Conservation (phyloP, 2,888 invertebrate genomes). For the Drosophila ustulata region DNA sequence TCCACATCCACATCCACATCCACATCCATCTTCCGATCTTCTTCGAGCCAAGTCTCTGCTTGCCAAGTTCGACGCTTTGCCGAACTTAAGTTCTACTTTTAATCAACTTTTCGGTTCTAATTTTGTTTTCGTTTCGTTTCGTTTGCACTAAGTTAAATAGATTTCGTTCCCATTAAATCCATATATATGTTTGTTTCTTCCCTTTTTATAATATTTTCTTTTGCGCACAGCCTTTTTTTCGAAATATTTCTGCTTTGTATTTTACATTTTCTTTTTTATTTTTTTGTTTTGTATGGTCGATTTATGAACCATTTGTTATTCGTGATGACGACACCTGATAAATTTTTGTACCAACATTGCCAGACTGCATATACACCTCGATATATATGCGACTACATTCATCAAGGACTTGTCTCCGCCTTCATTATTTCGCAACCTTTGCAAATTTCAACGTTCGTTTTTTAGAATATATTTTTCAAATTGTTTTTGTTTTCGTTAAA, state of each 20-base stretch:
- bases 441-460: constrained; percentile 26
- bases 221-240: constrained; percentile 74
- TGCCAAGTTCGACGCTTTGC: constrained; percentile 14
- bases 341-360: constrained; percentile 74
- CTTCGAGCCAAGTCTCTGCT: constrained; percentile 4
- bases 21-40: not conserved
- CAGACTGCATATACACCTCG: constrained; percentile 21
- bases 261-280: constrained; percentile 27
- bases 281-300: constrained; percentile 24
- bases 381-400: constrained; percentile 24
- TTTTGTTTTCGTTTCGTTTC: constrained; percentile 21
- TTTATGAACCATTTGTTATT: constrained; percentile 48
- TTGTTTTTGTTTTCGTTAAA: constrained; percentile 28
- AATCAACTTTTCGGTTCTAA: constrained; percentile 7
- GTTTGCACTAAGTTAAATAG: constrained; percentile 22
- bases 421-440: constrained; percentile 14
- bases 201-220: constrained; percentile 40
- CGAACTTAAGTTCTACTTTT: constrained; percentile 11
- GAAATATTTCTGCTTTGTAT: constrained; percentile 51
- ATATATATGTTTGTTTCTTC: constrained; percentile 26
- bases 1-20: not conserved
- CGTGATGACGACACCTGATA: constrained; percentile 65
- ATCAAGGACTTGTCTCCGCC: constrained; percentile 7
- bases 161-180: constrained; percentile 29
- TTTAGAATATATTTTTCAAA: constrained; percentile 40